These are phyloP conservation scores for Phortica variegata DNA, from an alignment of 1,140 invertebrate genomes.

Conservation along the genomic window DNA sequence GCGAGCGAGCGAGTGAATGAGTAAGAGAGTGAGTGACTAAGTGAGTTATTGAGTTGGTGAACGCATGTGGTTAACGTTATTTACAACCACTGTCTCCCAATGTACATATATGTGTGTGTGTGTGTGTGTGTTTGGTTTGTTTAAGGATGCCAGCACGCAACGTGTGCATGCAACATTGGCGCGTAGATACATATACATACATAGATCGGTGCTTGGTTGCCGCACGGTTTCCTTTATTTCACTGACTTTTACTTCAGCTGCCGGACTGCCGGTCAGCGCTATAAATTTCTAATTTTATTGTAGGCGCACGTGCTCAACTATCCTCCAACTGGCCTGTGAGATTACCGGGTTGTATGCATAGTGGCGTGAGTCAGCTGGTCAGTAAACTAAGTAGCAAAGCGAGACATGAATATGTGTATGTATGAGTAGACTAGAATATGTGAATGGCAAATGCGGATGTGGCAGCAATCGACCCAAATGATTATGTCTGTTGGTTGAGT, in stretches of 20 bases:
- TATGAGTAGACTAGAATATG: too few species aligned
- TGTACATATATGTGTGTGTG: constrained; percentile 1
- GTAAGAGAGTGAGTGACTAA: constrained; percentile 29
- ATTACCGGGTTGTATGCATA: too few species aligned
- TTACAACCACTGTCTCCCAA: constrained; percentile 33
- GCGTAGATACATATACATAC: constrained; percentile 14
- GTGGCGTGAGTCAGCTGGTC: too few species aligned
- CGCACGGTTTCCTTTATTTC: background rate
- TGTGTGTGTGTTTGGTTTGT: constrained; percentile 3
- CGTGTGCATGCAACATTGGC: constrained; percentile 44
- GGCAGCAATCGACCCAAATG: too few species aligned
- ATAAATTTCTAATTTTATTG: constrained; percentile 43
- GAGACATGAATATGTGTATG: too few species aligned
- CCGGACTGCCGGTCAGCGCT: background rate
- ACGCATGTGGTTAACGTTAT: constrained; percentile 27
- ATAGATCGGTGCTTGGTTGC: background rate
- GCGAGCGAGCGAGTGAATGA: constrained; percentile 1
- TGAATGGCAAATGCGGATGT: too few species aligned
- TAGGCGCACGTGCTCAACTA: constrained; percentile 37
- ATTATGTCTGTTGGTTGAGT: too few species aligned
- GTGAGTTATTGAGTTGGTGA: constrained; percentile 26
- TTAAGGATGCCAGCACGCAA: constrained; percentile 39
- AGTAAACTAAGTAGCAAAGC: too few species aligned
- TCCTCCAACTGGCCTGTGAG: too few species aligned
- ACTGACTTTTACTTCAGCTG: too few species aligned